Base-by-base conservation (phyloP, 2,797 vertebrate genomes). In the Botia almorhae region DNA sequence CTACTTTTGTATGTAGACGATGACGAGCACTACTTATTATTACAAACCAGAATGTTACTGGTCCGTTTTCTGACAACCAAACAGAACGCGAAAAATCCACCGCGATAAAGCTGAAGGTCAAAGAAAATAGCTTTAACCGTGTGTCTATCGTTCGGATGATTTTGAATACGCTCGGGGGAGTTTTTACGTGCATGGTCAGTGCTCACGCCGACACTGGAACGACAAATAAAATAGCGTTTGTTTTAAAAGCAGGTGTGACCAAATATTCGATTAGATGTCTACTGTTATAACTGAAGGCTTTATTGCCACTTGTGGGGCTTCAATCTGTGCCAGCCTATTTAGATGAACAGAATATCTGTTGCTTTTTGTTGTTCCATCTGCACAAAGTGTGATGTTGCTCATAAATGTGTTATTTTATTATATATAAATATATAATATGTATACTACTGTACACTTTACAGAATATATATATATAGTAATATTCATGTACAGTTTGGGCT, bases 321-420 rank as follows among this genome's bases (percentile, higher is more conserved):
- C 90, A 89, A 80, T 89, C 91, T 78, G 85, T 90, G 92, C 92
- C 92, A 93, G 93, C 92, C 92, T 94, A 91, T 89, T 88, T 87
- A 90, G 87, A 86, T 89, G 88, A 87, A 85, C 88, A 65, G 83
- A 92, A 89, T 89, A 89, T 91, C 89, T 91, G 83, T 89, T 83
- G 89, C 89, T 92, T 90, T 91, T 85, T 78, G 11, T 56, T 68
- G 43, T 58, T 83, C 78, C 82, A 69, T 91, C 86, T 83, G 72
- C 90, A 89, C 86, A 87, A 85, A 85, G 75, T 71, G 69, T 83
- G 80, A 64, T 85, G 81, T 87, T 87, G 84, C 85, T 89, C 84
- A 85, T 88, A 89, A 43, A 72, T 53, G 6, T 26, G 89, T 85
- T 87, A 82, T 46, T 46, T 46, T 11, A 46, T 46, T 82, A 65